phyloP scores from a whole-genome alignment of 2,113 vertebrate genomes.

The Suricata suricatta region DNA sequence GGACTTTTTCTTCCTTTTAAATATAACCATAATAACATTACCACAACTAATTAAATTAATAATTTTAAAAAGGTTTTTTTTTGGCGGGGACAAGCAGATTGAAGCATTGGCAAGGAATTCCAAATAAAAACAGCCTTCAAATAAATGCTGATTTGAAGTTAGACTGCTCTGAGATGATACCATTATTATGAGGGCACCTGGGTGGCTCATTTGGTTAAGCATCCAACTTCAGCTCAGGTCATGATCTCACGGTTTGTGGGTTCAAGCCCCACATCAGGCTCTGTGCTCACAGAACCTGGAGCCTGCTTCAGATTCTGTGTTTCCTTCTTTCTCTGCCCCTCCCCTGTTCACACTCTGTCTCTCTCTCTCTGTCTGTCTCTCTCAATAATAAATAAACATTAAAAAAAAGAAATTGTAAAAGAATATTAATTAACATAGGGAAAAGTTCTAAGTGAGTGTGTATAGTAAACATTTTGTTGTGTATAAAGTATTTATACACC shows the following conservation, averaged over 20 bases:
- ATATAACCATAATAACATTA: background rate
- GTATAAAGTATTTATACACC: background rate
- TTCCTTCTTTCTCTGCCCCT: too few relatives aligned
- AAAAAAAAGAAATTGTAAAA: background rate
- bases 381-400: too few relatives aligned
- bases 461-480: background rate
- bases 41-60: background rate
- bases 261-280: too few relatives aligned
- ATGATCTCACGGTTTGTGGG: too few relatives aligned
- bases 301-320: too few relatives aligned
- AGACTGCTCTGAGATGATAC: background rate
- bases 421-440: background rate
- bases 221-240: too few relatives aligned
- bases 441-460: background rate
- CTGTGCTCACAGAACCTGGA: too few relatives aligned
- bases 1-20: background rate
- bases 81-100: background rate
- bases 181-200: background rate
- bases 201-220: too few relatives aligned
- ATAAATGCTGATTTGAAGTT: background rate
- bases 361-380: too few relatives aligned
- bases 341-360: too few relatives aligned
- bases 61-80: background rate
- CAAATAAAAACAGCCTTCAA: background rate
- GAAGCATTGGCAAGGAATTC: background rate